Conservation (phyloP, 2,113 vertebrate genomes). For the Morone chrysops region DNA sequence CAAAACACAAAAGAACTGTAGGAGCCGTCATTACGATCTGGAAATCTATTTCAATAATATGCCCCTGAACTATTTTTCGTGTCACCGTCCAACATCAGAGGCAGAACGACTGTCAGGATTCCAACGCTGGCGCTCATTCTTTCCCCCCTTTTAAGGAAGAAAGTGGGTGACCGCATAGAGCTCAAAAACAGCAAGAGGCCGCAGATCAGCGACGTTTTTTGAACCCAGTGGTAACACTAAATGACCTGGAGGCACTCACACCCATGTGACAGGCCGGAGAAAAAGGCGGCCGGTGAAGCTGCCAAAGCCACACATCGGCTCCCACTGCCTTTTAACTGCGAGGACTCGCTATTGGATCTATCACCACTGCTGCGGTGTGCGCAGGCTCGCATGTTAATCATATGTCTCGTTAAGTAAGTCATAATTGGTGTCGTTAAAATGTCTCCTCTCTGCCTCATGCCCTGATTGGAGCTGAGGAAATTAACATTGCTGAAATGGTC, state of each 20-base stretch:
- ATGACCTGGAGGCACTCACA: constrained; percentile 47
- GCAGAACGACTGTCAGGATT: constrained; percentile 32
- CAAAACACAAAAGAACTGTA: constrained; percentile 64
- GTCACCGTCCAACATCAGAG: constrained; percentile 50
- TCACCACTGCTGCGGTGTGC: background rate
- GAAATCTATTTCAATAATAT: constrained; percentile 53
- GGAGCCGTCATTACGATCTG: constrained; percentile 56
- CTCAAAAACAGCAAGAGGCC: constrained; percentile 43
- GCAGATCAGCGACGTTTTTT: constrained; percentile 26
- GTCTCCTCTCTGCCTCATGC: constrained; percentile 50
- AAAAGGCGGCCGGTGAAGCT: constrained; percentile 11
- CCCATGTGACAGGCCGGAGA: constrained; percentile 56
- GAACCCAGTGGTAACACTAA: constrained; percentile 36
- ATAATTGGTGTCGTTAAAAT: constrained; percentile 67
- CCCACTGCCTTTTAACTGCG: constrained; percentile 21
- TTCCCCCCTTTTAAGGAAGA: constrained; percentile 34
- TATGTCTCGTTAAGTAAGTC: constrained; percentile 66
- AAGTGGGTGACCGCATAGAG: constrained; percentile 22
- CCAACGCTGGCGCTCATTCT: constrained; percentile 39
- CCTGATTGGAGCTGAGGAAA: constrained; percentile 64
- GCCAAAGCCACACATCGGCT: constrained; percentile 12
- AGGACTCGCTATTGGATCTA: constrained; percentile 5
- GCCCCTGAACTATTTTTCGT: constrained; percentile 41
- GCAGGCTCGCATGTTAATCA: constrained; percentile 64
- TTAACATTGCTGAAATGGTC: constrained; percentile 51